Evolutionary conservation across 2,888 invertebrate genomes (phyloP), one percentile per base, ranked within the genome.

Genomic region (Chromoteleia sp.): DNA sequence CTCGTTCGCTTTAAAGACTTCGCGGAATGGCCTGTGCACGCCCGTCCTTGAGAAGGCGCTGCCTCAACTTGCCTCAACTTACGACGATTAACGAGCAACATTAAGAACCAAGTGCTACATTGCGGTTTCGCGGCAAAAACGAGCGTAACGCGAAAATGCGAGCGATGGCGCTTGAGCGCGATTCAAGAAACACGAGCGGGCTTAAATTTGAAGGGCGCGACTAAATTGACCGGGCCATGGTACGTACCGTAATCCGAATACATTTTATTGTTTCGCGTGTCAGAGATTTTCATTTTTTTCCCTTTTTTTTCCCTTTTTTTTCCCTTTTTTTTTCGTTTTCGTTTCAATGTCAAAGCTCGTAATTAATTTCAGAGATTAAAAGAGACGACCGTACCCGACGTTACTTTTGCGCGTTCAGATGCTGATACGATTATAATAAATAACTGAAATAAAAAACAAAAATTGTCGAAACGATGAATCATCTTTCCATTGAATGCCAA

Each of bases 1-100:
- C 83, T 86, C 84, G 85, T 81, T 85, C 85, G 74, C 78, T 85
- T 85, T 82, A 84, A 85, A 83, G 81, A 84, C 73, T 84, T 83
- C 76, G 63, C 68, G 61, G 84, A 83, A 84, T 82, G 81, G 81
- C 75, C 73, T 41, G 61, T 84, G 83, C 84, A 59, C 30, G 65
- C 54, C 74, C 80, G 85, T 84, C 85, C 84, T 87, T 80, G 83
- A 59, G 68, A 50, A 71, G 43, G 43, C 61, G 45, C 54, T 79
- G 70, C 68, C 50, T 67, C 67, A 29, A 54, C 70, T 71, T 70
- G 58, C 70, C 48, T 45, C 50, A 67, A 81, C 76, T 77, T 76
- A 58, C 71, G 71, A 74, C 84, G 80, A 85, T 81, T 80, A 84
- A 82, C 79, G 83, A 82, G 83, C 61, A 48, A 83, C 83, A 82